Percentiles rank a stretch among this genome's conserved stretches.
phyloP scores from a whole-genome alignment of 2,888 invertebrate genomes.

The Steinernema carpocapsae region DNA sequence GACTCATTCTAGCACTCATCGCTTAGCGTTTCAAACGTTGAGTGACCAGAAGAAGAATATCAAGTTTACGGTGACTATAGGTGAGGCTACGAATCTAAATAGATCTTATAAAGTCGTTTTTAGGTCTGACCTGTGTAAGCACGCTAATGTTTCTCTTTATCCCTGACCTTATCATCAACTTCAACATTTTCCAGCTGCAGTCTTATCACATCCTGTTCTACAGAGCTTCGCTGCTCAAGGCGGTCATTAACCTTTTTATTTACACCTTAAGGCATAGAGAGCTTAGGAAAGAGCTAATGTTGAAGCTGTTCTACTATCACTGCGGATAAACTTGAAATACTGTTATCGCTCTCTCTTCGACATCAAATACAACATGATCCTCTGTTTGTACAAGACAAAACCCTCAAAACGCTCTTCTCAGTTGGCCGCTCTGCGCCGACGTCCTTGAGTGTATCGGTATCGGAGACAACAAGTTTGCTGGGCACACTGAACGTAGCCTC shows the following conservation, averaged over 20 bases:
- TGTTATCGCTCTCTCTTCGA: no score
- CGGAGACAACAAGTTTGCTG: conserved; percentile 63
- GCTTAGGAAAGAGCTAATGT: background rate
- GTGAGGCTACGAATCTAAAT: background rate
- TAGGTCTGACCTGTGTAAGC: conserved; percentile 22
- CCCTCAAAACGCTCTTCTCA: background rate
- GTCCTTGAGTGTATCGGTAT: conserved; percentile 56
- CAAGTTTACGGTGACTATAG: conserved; percentile 16
- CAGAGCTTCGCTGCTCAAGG: conserved; percentile 9
- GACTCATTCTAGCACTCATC: background rate
- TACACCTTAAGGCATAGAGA: conserved; percentile 13
- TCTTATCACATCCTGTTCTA: conserved; percentile 21
- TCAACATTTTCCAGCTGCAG: background rate
- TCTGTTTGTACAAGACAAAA: conserved; percentile 26
- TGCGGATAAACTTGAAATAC: no score
- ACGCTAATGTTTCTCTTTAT: background rate
- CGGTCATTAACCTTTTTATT: conserved; percentile 8
- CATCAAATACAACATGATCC: background rate
- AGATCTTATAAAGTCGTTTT: background rate
- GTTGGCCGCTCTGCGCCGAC: conserved; percentile 40
- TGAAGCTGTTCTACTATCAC: background rate
- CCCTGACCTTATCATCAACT: conserved; percentile 20
- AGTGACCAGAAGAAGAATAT: background rate
- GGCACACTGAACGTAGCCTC: conserved; percentile 63
- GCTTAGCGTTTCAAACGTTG: background rate